Evolutionary conservation across 2,113 vertebrate genomes (phyloP).

Genomic region (Myocastor coypus): DNA sequence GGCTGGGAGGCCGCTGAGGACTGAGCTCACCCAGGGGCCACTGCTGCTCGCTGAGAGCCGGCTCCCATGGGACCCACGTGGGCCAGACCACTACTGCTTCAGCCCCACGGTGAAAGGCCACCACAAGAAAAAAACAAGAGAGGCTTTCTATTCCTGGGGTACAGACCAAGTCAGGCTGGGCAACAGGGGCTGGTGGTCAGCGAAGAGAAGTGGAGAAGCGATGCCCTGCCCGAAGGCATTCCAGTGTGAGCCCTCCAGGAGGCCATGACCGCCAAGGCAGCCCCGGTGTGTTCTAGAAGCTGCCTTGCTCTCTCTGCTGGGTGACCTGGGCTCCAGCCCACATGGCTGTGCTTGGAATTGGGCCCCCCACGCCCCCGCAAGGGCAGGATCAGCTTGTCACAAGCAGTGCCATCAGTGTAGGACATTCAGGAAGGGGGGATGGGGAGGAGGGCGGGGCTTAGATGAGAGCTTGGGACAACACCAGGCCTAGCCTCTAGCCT

Average conservation of each 20-base stretch:
- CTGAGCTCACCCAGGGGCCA: background rate
- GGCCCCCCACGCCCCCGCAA: no score
- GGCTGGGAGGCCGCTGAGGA: rapidly evolving
- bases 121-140: background rate
- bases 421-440: background rate
- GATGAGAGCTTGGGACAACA: background rate
- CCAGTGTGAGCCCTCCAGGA: background rate
- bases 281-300: background rate
- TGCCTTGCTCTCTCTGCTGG: no score
- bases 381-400: background rate
- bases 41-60: background rate
- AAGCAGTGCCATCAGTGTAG: background rate
- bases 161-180: background rate
- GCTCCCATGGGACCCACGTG: background rate
- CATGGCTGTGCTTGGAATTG: background rate
- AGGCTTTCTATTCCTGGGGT: rapidly evolving
- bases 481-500: background rate
- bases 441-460: no score
- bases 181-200: background rate
- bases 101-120: background rate
- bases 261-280: background rate
- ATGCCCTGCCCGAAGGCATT: background rate
- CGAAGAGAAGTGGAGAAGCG: background rate
- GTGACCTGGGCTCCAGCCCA: background rate
- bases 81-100: background rate